These are phyloP conservation scores for Orgyia antiqua DNA, from an alignment of 2,888 invertebrate genomes.

Conservation along the genomic window DNA sequence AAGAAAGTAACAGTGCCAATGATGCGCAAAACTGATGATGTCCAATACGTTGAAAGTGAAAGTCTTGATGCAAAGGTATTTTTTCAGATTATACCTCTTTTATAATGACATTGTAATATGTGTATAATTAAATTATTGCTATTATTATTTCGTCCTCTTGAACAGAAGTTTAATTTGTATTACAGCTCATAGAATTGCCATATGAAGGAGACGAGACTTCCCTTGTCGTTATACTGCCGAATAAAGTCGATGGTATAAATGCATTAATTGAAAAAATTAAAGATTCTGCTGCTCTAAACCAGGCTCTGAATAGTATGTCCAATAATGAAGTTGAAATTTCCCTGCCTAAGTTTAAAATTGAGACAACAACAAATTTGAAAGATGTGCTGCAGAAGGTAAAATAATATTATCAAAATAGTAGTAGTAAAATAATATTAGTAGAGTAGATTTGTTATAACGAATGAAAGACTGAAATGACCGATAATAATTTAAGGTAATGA, in stretches of 20 bases:
- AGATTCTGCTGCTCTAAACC: constrained; percentile 47
- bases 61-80: constrained; percentile 55
- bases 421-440: no score
- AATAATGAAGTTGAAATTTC: constrained; percentile 77
- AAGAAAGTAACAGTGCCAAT: constrained; percentile 80
- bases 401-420: no score
- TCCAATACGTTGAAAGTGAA: constrained; percentile 46
- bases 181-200: constrained; percentile 83
- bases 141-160: no score
- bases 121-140: no score
- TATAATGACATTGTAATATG: no score
- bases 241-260: constrained; percentile 80
- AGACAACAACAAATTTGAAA: constrained; percentile 82
- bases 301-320: constrained; percentile 57
- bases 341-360: constrained; percentile 89
- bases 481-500: no score
- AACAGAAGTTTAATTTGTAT: no score
- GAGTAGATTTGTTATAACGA: no score
- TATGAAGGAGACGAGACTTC: constrained; percentile 83
- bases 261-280: constrained; percentile 79
- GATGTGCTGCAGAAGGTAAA: constrained; percentile 78
- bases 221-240: constrained; percentile 86
- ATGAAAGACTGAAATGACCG: no score
- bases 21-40: constrained; percentile 79
- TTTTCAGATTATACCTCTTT: no score